Conservation (phyloP, 2,113 vertebrate species). For the Clarias batrachus region DNA sequence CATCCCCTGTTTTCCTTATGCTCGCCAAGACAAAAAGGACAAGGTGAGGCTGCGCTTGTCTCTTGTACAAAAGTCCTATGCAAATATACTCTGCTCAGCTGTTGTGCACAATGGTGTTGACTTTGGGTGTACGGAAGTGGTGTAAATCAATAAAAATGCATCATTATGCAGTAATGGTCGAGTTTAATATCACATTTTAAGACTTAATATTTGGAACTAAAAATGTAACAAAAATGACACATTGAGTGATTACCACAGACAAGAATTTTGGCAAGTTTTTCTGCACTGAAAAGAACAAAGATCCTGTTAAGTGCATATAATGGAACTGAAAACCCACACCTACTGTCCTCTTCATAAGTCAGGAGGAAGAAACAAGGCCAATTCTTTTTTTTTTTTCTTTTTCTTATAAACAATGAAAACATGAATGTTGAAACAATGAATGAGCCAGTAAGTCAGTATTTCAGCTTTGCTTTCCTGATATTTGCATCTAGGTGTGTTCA, state of each 20-base stretch:
- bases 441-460: background rate
- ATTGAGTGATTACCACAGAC: background rate
- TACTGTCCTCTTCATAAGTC: background rate
- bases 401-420: background rate
- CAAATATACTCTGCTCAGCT: background rate
- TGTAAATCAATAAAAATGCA: background rate
- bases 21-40: constrained; percentile 82
- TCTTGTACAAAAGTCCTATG: background rate
- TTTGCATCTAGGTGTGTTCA: background rate
- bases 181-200: background rate
- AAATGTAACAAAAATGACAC: too few species aligned
- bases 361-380: background rate
- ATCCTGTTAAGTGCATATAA: background rate
- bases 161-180: background rate
- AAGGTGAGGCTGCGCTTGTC: constrained; percentile 70
- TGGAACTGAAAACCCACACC: background rate
- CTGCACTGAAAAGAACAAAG: background rate
- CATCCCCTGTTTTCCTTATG: constrained; percentile 80
- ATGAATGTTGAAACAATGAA: too few species aligned
- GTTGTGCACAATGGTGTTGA: background rate
- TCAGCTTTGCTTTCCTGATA: background rate
- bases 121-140: background rate
- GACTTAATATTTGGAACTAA: too few species aligned
- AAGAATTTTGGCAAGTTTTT: background rate
- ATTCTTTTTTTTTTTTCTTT: background rate